Evolutionary conservation across 2,888 invertebrate species (phyloP), one percentile per base, ranked within the genome.

Genomic region (Tiliacea citrago): DNA sequence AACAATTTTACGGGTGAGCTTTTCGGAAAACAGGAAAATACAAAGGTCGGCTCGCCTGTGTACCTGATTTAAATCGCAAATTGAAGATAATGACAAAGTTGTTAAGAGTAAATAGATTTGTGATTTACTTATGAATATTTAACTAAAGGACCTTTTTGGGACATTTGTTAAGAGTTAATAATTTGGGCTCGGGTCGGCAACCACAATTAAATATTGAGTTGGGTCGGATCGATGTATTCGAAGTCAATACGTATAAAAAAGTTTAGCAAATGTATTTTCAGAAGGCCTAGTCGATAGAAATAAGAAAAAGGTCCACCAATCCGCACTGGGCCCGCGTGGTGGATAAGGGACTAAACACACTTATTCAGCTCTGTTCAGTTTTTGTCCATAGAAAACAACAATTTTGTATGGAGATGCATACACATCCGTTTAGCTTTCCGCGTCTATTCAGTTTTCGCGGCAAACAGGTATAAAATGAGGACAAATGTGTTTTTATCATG

Each of bases 21-120:
- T 67, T 71, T 39, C 21, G 29, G 13, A 58, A 73, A 78, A 68
- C 55, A 63, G 66, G 42, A 73, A 61, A 61, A 42, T 60, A 69
- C n/a, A 73, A 73, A 60, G 42, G 10, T 66, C 61, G 35, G 18
- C 58, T 61, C 49, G 4, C 39, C 35, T 45, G 45, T 75, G 60
- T 57, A 45, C 57, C 62, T 83, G 65, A 83, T 86, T 85, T 81
- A 77, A 82, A 85, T 86, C 62, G 58, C 73, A 81, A 85, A 86
- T 87, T 78, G 39, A 72, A 78, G 73, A 81, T 81, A 77, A 75
- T 77, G 70, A 72, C 66, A 75, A 82, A 76, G 66, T 83, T 77
- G 66, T 78, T 68, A 65, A 77, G 71, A 79, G 66, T 75, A 76
- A 86, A 87, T 81, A 81, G 71, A 68, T 79, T 79, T 74, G 71